Percentiles rank a stretch among this genome's conserved stretches.
Conservation (phyloP, 2,113 vertebrate species). For the Aleadryas rufinucha region DNA sequence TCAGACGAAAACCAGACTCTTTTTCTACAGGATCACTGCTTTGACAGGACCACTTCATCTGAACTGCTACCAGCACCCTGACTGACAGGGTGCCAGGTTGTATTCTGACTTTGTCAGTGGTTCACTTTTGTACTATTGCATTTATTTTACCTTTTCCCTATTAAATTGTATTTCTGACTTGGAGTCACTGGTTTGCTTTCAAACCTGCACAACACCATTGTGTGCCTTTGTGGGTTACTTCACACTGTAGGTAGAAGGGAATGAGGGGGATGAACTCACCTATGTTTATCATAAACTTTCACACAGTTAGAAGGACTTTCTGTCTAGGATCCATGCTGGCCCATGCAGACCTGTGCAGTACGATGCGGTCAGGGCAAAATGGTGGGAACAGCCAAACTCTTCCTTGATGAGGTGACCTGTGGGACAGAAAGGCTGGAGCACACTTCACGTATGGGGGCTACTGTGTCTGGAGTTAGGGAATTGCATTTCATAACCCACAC, state of each 20-base stretch:
- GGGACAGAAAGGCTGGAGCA: background rate
- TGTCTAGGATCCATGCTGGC: background rate
- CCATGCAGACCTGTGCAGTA: background rate
- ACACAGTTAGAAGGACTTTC: background rate
- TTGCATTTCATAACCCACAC: background rate
- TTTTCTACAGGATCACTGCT: no score
- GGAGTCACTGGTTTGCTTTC: no score
- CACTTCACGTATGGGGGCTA: accelerated
- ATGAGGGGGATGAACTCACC: background rate
- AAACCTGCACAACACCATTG: no score
- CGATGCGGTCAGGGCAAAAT: background rate
- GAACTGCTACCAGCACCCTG: no score
- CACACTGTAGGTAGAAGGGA: background rate
- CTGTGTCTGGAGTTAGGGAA: background rate
- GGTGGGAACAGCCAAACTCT: background rate
- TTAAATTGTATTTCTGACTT: no score
- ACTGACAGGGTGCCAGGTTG: no score
- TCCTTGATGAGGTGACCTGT: background rate
- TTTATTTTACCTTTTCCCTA: no score
- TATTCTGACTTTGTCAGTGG: no score
- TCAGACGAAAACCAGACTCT: no score
- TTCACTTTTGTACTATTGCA: no score
- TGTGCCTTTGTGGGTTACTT: background rate
- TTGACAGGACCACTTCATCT: no score
- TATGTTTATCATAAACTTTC: background rate